Evolutionary conservation across 2,113 vertebrate species (phyloP), one percentile per base, ranked within the genome.

Genomic region (Eira barbara): DNA sequence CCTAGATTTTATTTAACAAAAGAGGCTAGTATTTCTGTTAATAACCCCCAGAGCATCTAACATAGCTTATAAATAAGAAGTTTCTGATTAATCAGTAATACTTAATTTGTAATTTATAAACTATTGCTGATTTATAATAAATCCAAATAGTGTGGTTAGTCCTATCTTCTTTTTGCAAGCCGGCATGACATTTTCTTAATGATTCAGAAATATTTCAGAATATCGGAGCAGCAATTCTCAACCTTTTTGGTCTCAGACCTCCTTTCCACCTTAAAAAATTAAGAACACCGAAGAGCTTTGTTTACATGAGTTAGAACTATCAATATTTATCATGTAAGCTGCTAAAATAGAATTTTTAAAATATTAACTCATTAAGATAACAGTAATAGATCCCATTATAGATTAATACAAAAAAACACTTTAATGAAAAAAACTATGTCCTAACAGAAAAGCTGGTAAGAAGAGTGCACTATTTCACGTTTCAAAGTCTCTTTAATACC

Each of bases 1-100:
- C 34, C 13, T 89, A 49, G 21, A 52, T 49, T 81, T 69, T 86
- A 65, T 31, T 86, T 61, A 94, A 79, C 21, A 94, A 79, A 10
- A 42, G 36, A n/a, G 4, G 34, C 21, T 89, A 76, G 23, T 67
- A 82, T 73, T 65, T 91, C 61, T 83, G 78, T 69, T 57, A 93
- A 67, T n/a, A 57, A 5, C 18, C 4, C 49, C 18, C 45, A 80
- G 6, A 61, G 42, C 52, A 61, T 45, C 65, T 88, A 95, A 81
- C 21, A 90, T 29, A 69, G 61, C 49, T 93, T 79, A 85, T n/a
- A 57, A 69, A 85, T n/a, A 57, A 69, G 27, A 57, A 57, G 25
- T 93, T 93, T 69, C 47, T 78, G 79, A 79, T 39, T 95, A 57
- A 79, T 93, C 85, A 84, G 69, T 39, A 93, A 74, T 45, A 92